Evolutionary conservation across 2,888 invertebrate species (phyloP).

Genomic region (Neria commutata): DNA sequence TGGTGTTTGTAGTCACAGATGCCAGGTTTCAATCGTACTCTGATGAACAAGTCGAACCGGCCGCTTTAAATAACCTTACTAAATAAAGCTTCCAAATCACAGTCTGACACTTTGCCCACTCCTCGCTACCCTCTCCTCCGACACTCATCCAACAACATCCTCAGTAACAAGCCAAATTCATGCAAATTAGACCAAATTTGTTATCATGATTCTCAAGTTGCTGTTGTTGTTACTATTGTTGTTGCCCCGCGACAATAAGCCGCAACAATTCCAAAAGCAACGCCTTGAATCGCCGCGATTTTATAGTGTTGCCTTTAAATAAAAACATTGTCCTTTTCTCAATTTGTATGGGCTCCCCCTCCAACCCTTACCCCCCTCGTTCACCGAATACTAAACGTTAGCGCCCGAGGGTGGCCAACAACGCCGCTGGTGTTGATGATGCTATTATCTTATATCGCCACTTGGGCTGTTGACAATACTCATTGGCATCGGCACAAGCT

Average conservation of each 20-base stretch:
- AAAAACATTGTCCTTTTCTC: constrained; percentile 33
- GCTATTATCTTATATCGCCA: constrained; percentile 56
- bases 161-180: constrained; percentile 40
- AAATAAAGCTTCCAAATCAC: no score
- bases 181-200: constrained; percentile 53
- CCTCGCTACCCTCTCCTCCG: no score
- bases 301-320: constrained; percentile 25
- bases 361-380: constrained; percentile 20
- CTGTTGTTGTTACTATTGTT: constrained; percentile 17
- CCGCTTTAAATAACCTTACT: no score
- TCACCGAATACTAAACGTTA: constrained; percentile 24
- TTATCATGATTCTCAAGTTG: constrained; percentile 43
- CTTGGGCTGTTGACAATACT: constrained; percentile 19
- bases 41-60: no score
- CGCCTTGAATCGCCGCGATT: constrained; percentile 31
- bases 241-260: constrained; percentile 6
- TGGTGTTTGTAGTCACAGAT: no score
- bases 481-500: constrained; percentile 32
- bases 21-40: no score
- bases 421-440: constrained; percentile 54
- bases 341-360: no score
- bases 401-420: constrained; percentile 21
- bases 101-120: no score
- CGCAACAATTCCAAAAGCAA: constrained; percentile 15
- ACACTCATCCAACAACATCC: no score